Evolutionary conservation across 2,888 invertebrate species (phyloP).

Genomic region (Steromphala cineraria): DNA sequence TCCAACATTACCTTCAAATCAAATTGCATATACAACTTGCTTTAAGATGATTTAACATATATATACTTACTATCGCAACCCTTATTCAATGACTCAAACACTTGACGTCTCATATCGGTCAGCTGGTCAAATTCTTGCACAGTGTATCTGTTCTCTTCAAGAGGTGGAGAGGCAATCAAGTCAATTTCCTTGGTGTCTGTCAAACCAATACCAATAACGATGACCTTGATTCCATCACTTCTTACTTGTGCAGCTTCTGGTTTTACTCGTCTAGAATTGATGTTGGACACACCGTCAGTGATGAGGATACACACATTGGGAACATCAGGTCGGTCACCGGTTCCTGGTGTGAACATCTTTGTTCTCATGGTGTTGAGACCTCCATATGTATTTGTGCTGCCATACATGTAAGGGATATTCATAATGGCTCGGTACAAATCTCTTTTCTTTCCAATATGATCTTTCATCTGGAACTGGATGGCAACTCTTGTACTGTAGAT

Average conservation of each 20-base stretch:
- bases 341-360: slow-evolving; percentile 47
- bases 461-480: slow-evolving; percentile 57
- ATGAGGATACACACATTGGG: slow-evolving; percentile 55
- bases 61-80: too few relatives aligned
- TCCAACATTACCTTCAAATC: too few relatives aligned
- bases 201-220: slow-evolving; percentile 41
- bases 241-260: slow-evolving; percentile 48
- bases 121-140: slow-evolving; percentile 41
- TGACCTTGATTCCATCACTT: slow-evolving; percentile 36
- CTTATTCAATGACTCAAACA: slow-evolving; percentile 22
- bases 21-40: too few relatives aligned
- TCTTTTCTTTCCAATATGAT: slow-evolving; percentile 37
- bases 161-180: slow-evolving; percentile 43
- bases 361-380: slow-evolving; percentile 51
- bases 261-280: slow-evolving; percentile 52
- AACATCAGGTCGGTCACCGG: slow-evolving; percentile 55
- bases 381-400: slow-evolving; percentile 65
- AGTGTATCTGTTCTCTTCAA: slow-evolving; percentile 42
- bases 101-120: slow-evolving; percentile 26
- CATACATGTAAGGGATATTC: slow-evolving; percentile 51
- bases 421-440: slow-evolving; percentile 51
- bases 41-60: too few relatives aligned
- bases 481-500: slow-evolving; percentile 43
- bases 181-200: slow-evolving; percentile 45
- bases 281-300: slow-evolving; percentile 65